These are phyloP conservation scores for Calliphora vicina DNA, from an alignment of 1,140 invertebrate genomes.

Conservation along the genomic window DNA sequence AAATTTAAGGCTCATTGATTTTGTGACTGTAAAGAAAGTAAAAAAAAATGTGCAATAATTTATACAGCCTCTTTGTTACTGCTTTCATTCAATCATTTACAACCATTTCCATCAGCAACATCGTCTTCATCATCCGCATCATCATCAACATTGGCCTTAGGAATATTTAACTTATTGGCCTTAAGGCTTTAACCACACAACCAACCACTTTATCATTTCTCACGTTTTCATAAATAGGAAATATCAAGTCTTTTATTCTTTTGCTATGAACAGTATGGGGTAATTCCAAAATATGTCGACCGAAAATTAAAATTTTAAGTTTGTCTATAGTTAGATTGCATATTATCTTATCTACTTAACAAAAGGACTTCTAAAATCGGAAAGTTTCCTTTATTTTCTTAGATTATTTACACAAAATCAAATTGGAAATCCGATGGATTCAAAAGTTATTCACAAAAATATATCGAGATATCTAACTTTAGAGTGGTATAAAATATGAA, in stretches of 20 bases:
- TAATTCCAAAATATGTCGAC: too few species aligned
- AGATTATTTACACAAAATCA: too few species aligned
- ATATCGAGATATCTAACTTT: too few species aligned
- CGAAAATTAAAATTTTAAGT: too few species aligned
- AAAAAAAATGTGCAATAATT: background rate
- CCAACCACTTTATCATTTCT: slow-evolving; percentile 30
- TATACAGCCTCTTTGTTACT: background rate
- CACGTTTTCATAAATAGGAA: background rate
- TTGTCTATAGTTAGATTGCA: too few species aligned
- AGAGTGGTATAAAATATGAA: too few species aligned
- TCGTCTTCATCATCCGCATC: background rate
- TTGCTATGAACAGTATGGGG: too few species aligned
- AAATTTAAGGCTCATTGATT: background rate
- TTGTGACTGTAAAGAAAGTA: background rate
- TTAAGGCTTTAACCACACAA: slow-evolving; percentile 19
- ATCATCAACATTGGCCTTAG: background rate
- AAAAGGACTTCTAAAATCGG: too few species aligned
- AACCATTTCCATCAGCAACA: background rate
- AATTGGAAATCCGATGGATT: too few species aligned
- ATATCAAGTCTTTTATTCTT: background rate
- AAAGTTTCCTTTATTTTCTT: too few species aligned
- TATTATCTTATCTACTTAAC: too few species aligned
- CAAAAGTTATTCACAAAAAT: too few species aligned
- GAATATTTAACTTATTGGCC: slow-evolving; percentile 31
- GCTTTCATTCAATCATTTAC: background rate